Conservation (phyloP, 2,797 vertebrate genomes). For the Halcyon chelicuti region DNA sequence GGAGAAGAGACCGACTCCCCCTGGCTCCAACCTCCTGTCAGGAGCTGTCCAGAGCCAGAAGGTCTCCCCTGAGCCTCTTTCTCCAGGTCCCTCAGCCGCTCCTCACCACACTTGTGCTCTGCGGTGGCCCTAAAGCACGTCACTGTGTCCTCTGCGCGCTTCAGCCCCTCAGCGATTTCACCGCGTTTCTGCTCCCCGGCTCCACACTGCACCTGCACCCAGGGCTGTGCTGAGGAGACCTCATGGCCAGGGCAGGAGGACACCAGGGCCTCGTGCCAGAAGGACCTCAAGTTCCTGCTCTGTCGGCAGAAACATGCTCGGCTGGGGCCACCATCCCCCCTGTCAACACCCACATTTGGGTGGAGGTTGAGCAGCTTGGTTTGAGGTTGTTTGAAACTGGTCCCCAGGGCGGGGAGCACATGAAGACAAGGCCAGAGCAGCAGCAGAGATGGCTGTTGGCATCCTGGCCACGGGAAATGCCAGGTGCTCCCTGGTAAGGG, state of each 20-base stretch:
- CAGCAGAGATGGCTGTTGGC: background rate
- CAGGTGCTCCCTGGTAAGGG: rapidly evolving
- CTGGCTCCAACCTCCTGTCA: no score
- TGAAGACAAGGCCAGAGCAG: background rate
- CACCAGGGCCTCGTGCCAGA: rapidly evolving
- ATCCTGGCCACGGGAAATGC: rapidly evolving
- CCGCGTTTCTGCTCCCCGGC: background rate
- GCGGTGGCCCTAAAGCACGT: background rate
- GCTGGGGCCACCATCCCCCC: no score
- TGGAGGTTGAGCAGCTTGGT: rapidly evolving
- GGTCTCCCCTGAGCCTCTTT: no score
- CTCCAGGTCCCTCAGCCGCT: no score
- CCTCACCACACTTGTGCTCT: no score
- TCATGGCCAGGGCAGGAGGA: background rate
- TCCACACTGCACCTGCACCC: rapidly evolving
- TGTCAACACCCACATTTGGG: rapidly evolving
- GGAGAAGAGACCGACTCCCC: no score
- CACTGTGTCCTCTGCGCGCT: background rate
- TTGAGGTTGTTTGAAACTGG: background rate
- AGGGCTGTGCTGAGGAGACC: rapidly evolving
- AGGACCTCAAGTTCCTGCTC: background rate
- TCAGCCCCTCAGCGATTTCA: background rate
- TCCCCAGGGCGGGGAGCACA: background rate
- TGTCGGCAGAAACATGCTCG: rapidly evolving
- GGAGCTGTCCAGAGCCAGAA: no score